Conservation (phyloP, 2,888 invertebrate species). For the Dryobota labecula region DNA sequence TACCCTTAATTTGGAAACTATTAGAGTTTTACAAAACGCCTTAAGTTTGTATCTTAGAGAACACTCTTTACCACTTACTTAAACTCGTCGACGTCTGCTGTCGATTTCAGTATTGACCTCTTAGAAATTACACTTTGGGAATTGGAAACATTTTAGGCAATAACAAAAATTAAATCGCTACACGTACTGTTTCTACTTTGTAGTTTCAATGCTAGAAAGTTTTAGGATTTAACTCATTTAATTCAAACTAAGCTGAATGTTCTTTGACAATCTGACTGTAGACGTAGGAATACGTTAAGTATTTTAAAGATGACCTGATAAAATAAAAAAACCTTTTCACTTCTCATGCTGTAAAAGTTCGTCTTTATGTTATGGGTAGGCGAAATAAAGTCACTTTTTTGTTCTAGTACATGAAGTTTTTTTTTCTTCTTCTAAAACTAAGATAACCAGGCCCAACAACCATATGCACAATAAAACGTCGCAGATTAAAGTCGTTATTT, state of each 20-base stretch:
- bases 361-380: no score
- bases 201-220: constrained; percentile 3
- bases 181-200: constrained; percentile 22
- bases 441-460: no score
- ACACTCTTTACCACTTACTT: constrained; percentile 61
- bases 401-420: no score
- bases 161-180: constrained; percentile 47
- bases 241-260: not conserved
- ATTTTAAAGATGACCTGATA: no score
- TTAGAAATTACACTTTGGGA: constrained; percentile 55
- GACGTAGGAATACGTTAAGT: not conserved
- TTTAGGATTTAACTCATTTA: constrained; percentile 9
- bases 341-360: no score
- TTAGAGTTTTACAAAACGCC: constrained; percentile 37
- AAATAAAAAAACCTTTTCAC: no score
- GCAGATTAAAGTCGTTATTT: no score
- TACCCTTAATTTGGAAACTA: not conserved
- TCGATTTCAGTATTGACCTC: constrained; percentile 71
- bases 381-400: no score
- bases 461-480: no score
- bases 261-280: not conserved
- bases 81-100: constrained; percentile 67
- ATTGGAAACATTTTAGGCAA: constrained; percentile 55
- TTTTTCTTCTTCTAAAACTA: no score
- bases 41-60: constrained; percentile 51